These are phyloP conservation scores for Chrysopilus asiliformis DNA, from an alignment of 2,888 invertebrate genomes.

Conservation along the genomic window DNA sequence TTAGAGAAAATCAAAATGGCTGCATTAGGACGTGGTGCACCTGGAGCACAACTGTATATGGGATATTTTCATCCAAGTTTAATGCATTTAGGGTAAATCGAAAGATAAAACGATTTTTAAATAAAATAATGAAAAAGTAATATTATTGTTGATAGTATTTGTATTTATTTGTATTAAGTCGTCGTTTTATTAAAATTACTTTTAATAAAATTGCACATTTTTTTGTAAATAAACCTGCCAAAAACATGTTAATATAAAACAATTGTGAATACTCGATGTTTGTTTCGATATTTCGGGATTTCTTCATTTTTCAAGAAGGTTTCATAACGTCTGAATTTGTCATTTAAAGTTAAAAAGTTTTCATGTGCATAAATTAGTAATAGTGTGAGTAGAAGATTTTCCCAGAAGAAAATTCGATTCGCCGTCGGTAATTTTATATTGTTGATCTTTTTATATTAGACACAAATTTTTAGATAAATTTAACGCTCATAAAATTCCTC, in stretches of 20 bases:
- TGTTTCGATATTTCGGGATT: no score
- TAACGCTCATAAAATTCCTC: no score
- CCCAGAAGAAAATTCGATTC: no score
- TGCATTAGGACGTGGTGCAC: slow-evolving; percentile 38
- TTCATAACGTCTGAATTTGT: no score
- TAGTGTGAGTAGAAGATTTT: no score
- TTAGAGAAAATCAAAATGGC: slow-evolving; percentile 89
- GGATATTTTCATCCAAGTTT: slow-evolving; percentile 37
- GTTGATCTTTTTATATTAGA: no score
- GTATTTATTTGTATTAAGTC: not conserved
- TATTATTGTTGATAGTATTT: not conserved
- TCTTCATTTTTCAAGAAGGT: no score
- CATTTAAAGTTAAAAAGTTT: no score
- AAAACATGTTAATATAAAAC: not conserved
- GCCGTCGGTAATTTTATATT: no score
- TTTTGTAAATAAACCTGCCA: not conserved
- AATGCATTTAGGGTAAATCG: slow-evolving; percentile 35
- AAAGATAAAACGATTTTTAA: not conserved
- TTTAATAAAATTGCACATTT: slow-evolving; percentile 1
- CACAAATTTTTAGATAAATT: no score
- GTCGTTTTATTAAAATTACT: not conserved
- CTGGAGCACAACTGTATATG: slow-evolving; percentile 36
- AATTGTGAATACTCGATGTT: not conserved
- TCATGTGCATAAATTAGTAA: no score
- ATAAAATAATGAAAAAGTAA: slow-evolving; percentile 1